Conservation (phyloP, 2,888 invertebrate genomes). For the Agrotis puta region DNA sequence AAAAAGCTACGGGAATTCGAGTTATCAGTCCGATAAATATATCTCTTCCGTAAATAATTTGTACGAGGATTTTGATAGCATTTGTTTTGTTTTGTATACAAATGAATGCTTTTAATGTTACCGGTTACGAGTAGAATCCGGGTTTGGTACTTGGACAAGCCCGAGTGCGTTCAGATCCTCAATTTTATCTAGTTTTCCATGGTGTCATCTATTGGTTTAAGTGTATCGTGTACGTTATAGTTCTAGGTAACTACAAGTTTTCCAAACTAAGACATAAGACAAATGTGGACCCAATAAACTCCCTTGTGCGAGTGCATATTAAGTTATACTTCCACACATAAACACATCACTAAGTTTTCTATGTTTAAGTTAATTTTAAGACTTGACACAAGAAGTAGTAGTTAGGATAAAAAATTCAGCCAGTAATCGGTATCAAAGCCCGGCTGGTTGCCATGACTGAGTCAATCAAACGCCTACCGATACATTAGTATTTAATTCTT, state of each 20-base stretch:
- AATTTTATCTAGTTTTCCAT: background rate
- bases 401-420: background rate
- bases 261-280: background rate
- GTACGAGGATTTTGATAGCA: constrained; percentile 21
- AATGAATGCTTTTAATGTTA: constrained; percentile 29
- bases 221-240: background rate
- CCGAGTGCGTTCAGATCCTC: background rate
- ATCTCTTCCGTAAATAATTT: constrained; percentile 57
- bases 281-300: background rate
- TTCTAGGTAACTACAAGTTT: background rate
- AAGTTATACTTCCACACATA: background rate
- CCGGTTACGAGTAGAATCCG: background rate
- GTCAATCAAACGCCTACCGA: background rate
- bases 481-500: background rate
- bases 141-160: background rate
- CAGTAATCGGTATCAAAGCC: background rate
- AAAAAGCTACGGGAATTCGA: constrained; percentile 36
- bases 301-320: constrained; percentile 3
- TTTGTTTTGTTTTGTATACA: constrained; percentile 61
- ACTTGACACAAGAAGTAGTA: background rate
- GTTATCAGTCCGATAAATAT: constrained; percentile 48
- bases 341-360: background rate
- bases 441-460: background rate
- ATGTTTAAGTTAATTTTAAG: background rate
- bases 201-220: background rate